Percentiles rank a stretch among this genome's conserved stretches.
Evolutionary conservation across 2,797 vertebrate species (phyloP).

Genomic region (Okamejei kenojei): DNA sequence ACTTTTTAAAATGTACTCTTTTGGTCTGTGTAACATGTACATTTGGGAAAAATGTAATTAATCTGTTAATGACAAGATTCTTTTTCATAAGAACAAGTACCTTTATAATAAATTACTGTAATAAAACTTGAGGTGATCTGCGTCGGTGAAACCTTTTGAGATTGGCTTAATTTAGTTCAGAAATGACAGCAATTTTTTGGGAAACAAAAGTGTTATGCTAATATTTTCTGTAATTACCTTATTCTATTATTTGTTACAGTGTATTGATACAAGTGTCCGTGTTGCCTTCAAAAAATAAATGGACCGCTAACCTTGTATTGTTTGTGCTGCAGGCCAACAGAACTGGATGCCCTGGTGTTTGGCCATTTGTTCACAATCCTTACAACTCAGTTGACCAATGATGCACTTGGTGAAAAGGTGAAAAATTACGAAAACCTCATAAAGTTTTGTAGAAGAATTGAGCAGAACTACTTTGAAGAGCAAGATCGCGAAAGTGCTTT

Average conservation of each 20-base stretch:
- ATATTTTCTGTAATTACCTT: slow-evolving; percentile 64
- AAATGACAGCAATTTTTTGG: slow-evolving; percentile 71
- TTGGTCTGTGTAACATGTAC: slow-evolving; percentile 59
- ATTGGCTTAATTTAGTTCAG: slow-evolving; percentile 79
- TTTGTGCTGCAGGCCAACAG: slow-evolving; percentile 66
- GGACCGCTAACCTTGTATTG: not conserved
- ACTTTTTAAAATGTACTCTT: slow-evolving; percentile 52
- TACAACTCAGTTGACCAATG: slow-evolving; percentile 81
- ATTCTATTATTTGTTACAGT: slow-evolving; percentile 52
- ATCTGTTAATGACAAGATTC: slow-evolving; percentile 76
- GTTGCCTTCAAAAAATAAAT: slow-evolving; percentile 9
- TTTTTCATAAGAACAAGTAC: slow-evolving; percentile 72
- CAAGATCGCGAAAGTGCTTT: slow-evolving; percentile 57
- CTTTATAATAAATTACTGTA: slow-evolving; percentile 76
- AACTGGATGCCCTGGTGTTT: slow-evolving; percentile 85
- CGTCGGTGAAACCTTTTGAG: slow-evolving; percentile 75
- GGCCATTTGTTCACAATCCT: slow-evolving; percentile 95
- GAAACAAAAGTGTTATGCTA: slow-evolving; percentile 61
- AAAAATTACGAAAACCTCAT: slow-evolving; percentile 85
- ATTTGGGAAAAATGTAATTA: slow-evolving; percentile 72
- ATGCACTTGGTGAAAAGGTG: slow-evolving; percentile 81
- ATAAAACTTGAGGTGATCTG: slow-evolving; percentile 80
- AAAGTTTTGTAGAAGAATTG: slow-evolving; percentile 86
- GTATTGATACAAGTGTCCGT: not conserved
- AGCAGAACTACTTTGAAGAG: slow-evolving; percentile 85